These are phyloP conservation scores for Diadophis punctatus DNA, from an alignment of 2,113 vertebrate genomes.

Conservation along the genomic window DNA sequence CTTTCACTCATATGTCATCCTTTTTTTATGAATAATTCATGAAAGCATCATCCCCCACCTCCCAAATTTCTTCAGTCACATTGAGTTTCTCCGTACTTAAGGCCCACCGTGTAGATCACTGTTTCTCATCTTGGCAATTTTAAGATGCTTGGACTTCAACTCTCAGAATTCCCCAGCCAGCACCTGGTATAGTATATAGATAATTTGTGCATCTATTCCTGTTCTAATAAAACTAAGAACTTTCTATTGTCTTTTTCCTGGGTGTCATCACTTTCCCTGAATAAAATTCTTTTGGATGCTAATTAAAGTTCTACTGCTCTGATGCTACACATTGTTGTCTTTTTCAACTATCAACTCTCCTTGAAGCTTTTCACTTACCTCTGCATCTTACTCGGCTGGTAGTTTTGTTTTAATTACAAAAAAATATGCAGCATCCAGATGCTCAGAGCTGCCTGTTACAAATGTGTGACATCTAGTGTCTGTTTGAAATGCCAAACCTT, in stretches of 20 bases:
- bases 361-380: neutral
- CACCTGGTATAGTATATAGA: neutral
- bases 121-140: neutral
- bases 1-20: slow-evolving; percentile 43
- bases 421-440: neutral
- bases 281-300: neutral
- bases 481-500: neutral
- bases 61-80: slow-evolving; percentile 44
- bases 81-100: slow-evolving; percentile 57
- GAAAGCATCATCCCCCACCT: slow-evolving; percentile 40
- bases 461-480: neutral
- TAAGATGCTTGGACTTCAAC: neutral
- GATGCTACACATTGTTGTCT: neutral
- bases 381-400: neutral
- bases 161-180: neutral
- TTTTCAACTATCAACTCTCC: neutral
- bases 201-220: slow-evolving; percentile 53
- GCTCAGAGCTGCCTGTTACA: neutral
- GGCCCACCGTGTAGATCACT: slow-evolving; percentile 45
- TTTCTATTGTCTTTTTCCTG: slow-evolving; percentile 41
- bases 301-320: neutral
- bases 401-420: neutral
- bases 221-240: slow-evolving; percentile 53
- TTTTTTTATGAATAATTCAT: slow-evolving; percentile 44
- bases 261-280: slow-evolving; percentile 14